phyloP scores from a whole-genome alignment of 37 sponge, comb jelly and placozoan genomes.

The Axinella damicornis region DNA sequence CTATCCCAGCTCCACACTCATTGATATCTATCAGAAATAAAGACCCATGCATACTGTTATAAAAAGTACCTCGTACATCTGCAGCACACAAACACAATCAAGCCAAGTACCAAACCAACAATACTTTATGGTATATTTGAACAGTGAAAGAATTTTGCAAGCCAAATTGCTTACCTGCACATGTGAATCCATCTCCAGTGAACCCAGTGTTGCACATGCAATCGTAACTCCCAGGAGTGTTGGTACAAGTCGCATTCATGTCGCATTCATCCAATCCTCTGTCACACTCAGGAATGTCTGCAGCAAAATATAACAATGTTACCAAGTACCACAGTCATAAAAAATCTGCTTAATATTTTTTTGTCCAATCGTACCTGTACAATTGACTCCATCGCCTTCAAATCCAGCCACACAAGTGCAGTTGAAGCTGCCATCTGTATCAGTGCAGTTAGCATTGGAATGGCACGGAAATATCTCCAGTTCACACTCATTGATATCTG shows the following conservation, averaged over 20 bases:
- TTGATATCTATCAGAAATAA: not conserved
- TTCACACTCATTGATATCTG: constrained; percentile 6
- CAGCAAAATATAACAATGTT: too few relatives aligned
- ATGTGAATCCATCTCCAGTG: constrained; percentile 33
- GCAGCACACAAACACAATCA: too few relatives aligned
- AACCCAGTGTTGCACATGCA: constrained; percentile 26
- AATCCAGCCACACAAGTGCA: constrained; percentile 59
- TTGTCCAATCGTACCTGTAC: not conserved
- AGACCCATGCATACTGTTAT: too few relatives aligned
- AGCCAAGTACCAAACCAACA: too few relatives aligned
- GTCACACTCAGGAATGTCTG: constrained; percentile 62
- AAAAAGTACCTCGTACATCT: too few relatives aligned
- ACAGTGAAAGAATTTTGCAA: too few relatives aligned
- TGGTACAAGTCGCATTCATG: constrained; percentile 9
- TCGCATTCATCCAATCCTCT: constrained; percentile 11
- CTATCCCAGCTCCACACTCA: not conserved
- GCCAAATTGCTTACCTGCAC: not conserved
- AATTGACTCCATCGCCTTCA: constrained; percentile 11
- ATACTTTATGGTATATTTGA: too few relatives aligned
- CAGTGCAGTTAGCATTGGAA: constrained; percentile 29
- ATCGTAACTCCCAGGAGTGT: constrained; percentile 24
- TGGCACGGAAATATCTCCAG: not conserved
- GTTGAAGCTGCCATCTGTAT: constrained; percentile 53
- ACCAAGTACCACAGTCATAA: too few relatives aligned
- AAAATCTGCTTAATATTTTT: not conserved